phyloP scores from a whole-genome alignment of 2,113 vertebrate genomes.

The Colossoma macropomum region DNA sequence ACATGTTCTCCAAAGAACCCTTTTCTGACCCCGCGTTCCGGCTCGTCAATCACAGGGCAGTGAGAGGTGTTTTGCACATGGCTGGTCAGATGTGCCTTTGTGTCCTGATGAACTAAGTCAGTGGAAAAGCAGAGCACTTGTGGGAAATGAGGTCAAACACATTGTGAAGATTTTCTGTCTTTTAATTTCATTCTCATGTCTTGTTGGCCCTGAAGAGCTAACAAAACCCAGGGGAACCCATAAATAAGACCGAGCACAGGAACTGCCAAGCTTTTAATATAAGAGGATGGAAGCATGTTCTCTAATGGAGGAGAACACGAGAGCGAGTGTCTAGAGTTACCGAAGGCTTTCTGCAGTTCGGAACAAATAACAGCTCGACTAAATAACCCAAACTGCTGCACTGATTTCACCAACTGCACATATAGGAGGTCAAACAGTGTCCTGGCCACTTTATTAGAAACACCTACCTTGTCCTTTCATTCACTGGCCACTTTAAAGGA shows the following conservation, averaged over 20 bases:
- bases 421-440: neutral
- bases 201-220: conserved; percentile 39
- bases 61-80: conserved; percentile 20
- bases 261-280: conserved; percentile 37
- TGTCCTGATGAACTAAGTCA: conserved; percentile 21
- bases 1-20: neutral
- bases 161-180: conserved; percentile 27
- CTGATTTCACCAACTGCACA: neutral
- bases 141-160: conserved; percentile 49
- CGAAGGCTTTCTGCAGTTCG: neutral
- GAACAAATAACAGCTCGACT: neutral
- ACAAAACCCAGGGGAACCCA: conserved; percentile 37
- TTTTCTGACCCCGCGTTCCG: neutral
- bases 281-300: conserved; percentile 7
- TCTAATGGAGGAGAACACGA: conserved; percentile 19
- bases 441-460: neutral
- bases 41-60: conserved; percentile 1
- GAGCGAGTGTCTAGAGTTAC: conserved; percentile 22
- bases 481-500: too few relatives aligned
- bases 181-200: conserved; percentile 44
- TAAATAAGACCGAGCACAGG: conserved; percentile 37
- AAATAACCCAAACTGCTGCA: neutral
- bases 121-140: neutral
- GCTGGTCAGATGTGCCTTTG: conserved; percentile 9
- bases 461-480: neutral